phyloP scores from a whole-genome alignment of 2,797 vertebrate genomes.

The Hydrophis major region DNA sequence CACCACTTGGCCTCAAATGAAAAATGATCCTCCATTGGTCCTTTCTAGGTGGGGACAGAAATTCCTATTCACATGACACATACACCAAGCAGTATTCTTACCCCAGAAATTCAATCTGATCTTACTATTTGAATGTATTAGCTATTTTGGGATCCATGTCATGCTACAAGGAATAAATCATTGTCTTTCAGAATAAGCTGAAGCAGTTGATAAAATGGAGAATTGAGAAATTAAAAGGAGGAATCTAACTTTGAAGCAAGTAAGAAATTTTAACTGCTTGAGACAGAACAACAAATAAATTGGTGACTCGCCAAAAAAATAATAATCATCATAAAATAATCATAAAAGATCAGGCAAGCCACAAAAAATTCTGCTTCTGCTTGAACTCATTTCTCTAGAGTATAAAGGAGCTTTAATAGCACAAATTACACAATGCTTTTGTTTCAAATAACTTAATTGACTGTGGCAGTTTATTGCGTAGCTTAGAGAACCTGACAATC shows the following conservation, averaged over 20 bases:
- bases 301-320: background rate
- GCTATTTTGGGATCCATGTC: background rate
- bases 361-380: background rate
- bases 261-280: background rate
- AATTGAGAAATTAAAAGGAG: background rate
- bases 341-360: background rate
- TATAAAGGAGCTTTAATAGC: background rate
- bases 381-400: background rate
- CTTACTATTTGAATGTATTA: background rate
- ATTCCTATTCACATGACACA: background rate
- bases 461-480: background rate
- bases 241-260: background rate
- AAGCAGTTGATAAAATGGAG: background rate
- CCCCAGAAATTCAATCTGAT: background rate
- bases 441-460: background rate
- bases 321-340: background rate
- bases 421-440: background rate
- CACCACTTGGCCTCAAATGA: background rate
- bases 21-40: background rate
- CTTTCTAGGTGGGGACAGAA: background rate
- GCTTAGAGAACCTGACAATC: background rate
- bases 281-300: background rate
- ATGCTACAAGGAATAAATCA: background rate
- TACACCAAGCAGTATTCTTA: background rate
- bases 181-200: background rate